Evolutionary conservation across 2,797 vertebrate genomes (phyloP).

Genomic region (Typhlichthys eigenmanni): DNA sequence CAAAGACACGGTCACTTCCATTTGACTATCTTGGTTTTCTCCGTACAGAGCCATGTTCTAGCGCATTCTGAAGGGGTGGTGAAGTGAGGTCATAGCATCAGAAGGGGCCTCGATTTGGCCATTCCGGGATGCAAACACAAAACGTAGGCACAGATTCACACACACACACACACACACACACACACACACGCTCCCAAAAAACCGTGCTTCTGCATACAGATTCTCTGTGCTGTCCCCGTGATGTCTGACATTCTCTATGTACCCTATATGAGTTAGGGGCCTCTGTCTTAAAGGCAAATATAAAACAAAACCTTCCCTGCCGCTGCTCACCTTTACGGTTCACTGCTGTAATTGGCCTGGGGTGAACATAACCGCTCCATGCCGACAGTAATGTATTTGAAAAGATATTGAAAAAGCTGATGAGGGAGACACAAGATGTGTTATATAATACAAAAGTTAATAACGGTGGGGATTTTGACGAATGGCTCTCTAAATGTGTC

Average conservation of each 20-base stretch:
- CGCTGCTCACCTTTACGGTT: constrained; percentile 74
- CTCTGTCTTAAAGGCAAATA: constrained; percentile 69
- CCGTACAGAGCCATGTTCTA: constrained; percentile 45
- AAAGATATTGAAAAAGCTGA: constrained; percentile 81
- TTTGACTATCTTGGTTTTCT: constrained; percentile 15
- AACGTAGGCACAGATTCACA: constrained; percentile 16
- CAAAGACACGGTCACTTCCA: constrained; percentile 37
- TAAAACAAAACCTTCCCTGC: constrained; percentile 58
- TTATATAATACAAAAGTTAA: constrained; percentile 82
- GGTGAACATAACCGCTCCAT: constrained; percentile 69
- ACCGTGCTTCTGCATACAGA: constrained; percentile 72
- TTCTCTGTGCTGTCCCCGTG: constrained; percentile 56
- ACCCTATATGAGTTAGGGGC: constrained; percentile 39
- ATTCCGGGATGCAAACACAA: constrained; percentile 61
- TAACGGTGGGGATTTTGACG: constrained; percentile 80
- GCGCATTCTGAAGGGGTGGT: constrained; percentile 62
- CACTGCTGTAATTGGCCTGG: constrained; percentile 74
- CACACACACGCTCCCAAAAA: constrained; percentile 51
- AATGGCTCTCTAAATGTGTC: constrained; percentile 79
- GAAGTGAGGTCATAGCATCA: constrained; percentile 66
- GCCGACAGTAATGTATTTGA: constrained; percentile 76
- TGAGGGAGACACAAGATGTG: constrained; percentile 79
- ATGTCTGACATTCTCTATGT: constrained; percentile 54
- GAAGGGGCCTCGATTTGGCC: constrained; percentile 51
- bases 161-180: constrained; percentile 42